Conservation (phyloP, 2,888 invertebrate genomes). For the Orthosia cruda region DNA sequence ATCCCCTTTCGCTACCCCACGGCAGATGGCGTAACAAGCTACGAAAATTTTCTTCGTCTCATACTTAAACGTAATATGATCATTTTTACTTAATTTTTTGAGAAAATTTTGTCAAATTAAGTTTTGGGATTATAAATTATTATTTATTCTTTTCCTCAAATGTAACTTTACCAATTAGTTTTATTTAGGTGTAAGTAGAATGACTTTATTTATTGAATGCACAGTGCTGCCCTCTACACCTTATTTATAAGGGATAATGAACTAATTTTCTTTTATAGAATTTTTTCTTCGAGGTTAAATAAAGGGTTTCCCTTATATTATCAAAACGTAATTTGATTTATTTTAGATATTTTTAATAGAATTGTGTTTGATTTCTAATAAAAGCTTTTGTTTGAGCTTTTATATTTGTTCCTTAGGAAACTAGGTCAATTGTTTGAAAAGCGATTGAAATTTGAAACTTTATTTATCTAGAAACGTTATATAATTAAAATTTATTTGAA, state of each 20-base stretch:
- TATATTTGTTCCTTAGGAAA: not conserved
- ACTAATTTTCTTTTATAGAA: not conserved
- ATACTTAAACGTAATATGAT: not conserved
- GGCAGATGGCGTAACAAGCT: constrained; percentile 84
- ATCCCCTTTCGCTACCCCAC: constrained; percentile 83
- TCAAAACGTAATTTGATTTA: not conserved
- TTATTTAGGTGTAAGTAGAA: not conserved
- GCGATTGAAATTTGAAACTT: not conserved
- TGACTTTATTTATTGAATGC: not conserved
- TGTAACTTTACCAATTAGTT: not conserved
- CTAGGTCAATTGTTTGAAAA: not conserved
- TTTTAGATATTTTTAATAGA: too few relatives aligned
- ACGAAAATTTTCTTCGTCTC: constrained; percentile 57
- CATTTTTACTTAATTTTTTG: not conserved
- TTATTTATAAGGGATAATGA: not conserved
- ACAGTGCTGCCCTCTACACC: constrained; percentile 41
- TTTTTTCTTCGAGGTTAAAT: not conserved
- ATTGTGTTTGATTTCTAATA: not conserved
- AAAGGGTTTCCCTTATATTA: too few relatives aligned
- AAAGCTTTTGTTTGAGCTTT: too few relatives aligned
- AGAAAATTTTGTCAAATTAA: not conserved
- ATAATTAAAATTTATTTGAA: too few relatives aligned
- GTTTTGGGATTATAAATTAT: not conserved
- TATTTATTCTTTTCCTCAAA: not conserved
- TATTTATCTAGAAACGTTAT: not conserved